Percentiles rank a stretch among this genome's conserved stretches.
These are phyloP conservation scores for Lasioglossum zephyrum DNA, from an alignment of 2,888 invertebrate genomes.

Conservation along the genomic window DNA sequence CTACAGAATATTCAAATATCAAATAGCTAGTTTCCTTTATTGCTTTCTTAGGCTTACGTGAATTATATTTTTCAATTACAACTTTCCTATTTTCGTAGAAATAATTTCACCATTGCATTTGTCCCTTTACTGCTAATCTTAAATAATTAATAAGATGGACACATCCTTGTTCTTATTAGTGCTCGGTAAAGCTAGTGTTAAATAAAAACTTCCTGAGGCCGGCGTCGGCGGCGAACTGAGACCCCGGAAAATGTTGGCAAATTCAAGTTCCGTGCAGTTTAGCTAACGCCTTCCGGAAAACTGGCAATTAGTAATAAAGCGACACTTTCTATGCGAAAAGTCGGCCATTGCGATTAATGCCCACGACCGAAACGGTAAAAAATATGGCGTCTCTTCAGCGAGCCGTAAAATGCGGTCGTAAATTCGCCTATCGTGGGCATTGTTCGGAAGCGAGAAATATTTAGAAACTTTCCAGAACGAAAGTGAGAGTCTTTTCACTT, in stretches of 20 bases:
- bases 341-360: conserved; percentile 26
- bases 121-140: too few species aligned
- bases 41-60: not conserved
- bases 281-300: not conserved
- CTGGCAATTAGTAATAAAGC: not conserved
- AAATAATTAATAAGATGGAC: not conserved
- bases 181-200: not conserved
- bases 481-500: conserved; percentile 79
- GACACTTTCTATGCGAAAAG: conserved; percentile 23
- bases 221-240: not conserved
- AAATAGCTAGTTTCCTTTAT: not conserved
- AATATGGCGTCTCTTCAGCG: conserved; percentile 32
- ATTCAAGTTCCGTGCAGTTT: not conserved
- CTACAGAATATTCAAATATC: not conserved
- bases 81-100: not conserved
- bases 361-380: conserved; percentile 12
- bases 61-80: not conserved
- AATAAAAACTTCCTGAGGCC: not conserved
- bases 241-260: not conserved
- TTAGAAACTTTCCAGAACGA: conserved; percentile 76
- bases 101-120: not conserved
- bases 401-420: conserved; percentile 34
- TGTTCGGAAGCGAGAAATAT: conserved; percentile 59
- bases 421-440: conserved; percentile 13
- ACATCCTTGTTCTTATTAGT: not conserved